Conservation (phyloP, 2,888 invertebrate species). For the Bruchidius siliquastri region DNA sequence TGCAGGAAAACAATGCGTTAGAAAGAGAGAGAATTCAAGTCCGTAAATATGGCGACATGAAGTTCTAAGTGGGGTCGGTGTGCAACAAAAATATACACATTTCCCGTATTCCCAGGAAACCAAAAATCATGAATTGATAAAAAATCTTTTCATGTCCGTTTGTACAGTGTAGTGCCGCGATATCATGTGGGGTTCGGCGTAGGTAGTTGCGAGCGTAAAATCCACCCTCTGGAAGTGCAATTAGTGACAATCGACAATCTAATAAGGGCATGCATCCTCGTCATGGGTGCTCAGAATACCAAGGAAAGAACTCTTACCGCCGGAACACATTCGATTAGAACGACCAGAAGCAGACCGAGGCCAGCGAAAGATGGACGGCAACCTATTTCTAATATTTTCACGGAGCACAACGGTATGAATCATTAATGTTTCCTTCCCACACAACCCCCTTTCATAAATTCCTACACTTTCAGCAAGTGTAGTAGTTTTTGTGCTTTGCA, state of each 20-base stretch:
- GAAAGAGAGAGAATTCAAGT: slow-evolving; percentile 24
- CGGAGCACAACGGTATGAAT: slow-evolving; percentile 86
- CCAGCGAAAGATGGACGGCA: slow-evolving; percentile 77
- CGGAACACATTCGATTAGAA: slow-evolving; percentile 67
- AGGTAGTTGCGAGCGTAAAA: slow-evolving; percentile 25
- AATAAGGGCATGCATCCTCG: slow-evolving; percentile 46
- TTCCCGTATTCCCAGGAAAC: not conserved
- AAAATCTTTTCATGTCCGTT: not conserved
- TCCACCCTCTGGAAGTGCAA: not conserved
- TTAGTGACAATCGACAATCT: slow-evolving; percentile 40
- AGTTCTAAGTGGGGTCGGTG: slow-evolving; percentile 45
- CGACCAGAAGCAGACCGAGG: slow-evolving; percentile 70
- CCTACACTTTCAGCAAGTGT: not conserved
- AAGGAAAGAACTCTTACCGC: slow-evolving; percentile 78
- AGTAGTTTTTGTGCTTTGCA: not conserved
- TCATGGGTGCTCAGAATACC: slow-evolving; percentile 91
- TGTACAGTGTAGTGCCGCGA: slow-evolving; percentile 24
- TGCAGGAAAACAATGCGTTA: slow-evolving; percentile 17
- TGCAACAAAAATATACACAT: slow-evolving; percentile 29
- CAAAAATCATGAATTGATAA: slow-evolving; percentile 15
- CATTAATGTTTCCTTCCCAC: slow-evolving; percentile 21
- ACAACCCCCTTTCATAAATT: not conserved
- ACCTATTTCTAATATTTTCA: slow-evolving; percentile 87
- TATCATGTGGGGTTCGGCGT: slow-evolving; percentile 38
- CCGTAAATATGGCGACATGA: slow-evolving; percentile 41